Evolutionary conservation across 2,888 invertebrate genomes (phyloP).

Genomic region (Tromatobia lineatoria): DNA sequence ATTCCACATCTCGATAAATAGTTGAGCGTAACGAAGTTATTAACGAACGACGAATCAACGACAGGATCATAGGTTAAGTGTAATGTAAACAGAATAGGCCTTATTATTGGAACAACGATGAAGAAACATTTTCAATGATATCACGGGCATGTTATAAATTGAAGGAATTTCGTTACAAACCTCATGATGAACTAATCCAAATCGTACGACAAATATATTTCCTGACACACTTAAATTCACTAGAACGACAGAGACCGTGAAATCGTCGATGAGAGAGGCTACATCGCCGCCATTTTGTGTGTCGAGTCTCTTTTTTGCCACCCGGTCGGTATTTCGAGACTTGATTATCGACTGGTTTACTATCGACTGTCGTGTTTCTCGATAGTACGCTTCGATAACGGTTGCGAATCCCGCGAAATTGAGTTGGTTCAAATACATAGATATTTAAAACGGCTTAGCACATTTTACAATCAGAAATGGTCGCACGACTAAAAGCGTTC

Average conservation of each 20-base stretch:
- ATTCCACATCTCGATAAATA: neutral
- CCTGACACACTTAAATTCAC: constrained; percentile 58
- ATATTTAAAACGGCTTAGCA: too few relatives aligned
- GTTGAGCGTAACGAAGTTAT: constrained; percentile 10
- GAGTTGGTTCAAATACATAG: too few relatives aligned
- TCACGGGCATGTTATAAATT: neutral
- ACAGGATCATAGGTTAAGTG: constrained; percentile 59
- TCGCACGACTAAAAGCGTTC: too few relatives aligned
- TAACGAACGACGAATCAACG: constrained; percentile 29
- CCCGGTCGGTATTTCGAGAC: constrained; percentile 2
- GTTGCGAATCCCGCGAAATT: too few relatives aligned
- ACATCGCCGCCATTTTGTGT: constrained; percentile 59
- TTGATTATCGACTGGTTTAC: neutral
- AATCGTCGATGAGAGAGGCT: constrained; percentile 51
- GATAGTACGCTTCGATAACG: neutral
- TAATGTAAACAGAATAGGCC: constrained; percentile 60
- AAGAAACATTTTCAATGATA: neutral
- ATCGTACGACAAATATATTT: constrained; percentile 44
- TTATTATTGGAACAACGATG: constrained; percentile 1
- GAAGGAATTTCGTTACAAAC: constrained; percentile 46
- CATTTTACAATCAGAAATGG: too few relatives aligned
- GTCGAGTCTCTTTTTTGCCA: neutral
- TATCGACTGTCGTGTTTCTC: constrained; percentile 3
- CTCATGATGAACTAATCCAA: constrained; percentile 60
- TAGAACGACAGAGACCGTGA: constrained; percentile 49